Base-by-base conservation (phyloP, 1,140 invertebrate species). In the Leptonema lineaticorne region DNA sequence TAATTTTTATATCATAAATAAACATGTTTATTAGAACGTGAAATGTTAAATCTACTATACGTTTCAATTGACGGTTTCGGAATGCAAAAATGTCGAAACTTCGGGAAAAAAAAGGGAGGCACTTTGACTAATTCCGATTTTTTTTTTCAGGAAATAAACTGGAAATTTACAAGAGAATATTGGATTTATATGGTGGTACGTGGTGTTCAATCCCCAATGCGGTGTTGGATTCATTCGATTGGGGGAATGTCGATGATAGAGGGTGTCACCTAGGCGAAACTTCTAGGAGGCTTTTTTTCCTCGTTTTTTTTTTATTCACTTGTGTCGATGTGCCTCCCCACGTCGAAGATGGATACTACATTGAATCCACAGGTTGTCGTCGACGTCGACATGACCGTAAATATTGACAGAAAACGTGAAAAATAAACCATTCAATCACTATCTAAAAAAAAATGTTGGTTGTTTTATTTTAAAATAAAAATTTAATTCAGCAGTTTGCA, bases 231-330 rank as follows among this genome's bases (percentile, higher is more conserved):
- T 67, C 60, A 67, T 67, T 57, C 56, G 65, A 67, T 67, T 59
- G 65, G 64, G 63, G 41, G 46, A 62, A 26, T n/a, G 37, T 27
- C 67, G 70, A 68, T 71, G 70, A 71, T 71, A 71, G 70, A 67
- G 69, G 45, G 59, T 62, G 65, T 67, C 64, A 65, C 64, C 63
- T 66, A 46, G 29, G n/a, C n/a, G 56, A 48, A 53, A 69, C 63
- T 66, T 70, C 62, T 64, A 48, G 37, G 50, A 26, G 30, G 50
- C 29, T 63, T 64, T 70, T 70, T 58, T 70, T 63, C 69, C 46
- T 50, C 69, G 30, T 64, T 71, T 67, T n/a, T n/a, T n/a, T n/a
- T 53, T 56, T 63, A 71, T 71, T 71, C 70, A 71, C 70, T 71
- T 68, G n/a, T n/a, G 70, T 71, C 70, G 70, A 71, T 65, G 64